These are phyloP conservation scores for Ecliptopera silaceata DNA, from an alignment of 2,888 invertebrate species.

Conservation along the genomic window DNA sequence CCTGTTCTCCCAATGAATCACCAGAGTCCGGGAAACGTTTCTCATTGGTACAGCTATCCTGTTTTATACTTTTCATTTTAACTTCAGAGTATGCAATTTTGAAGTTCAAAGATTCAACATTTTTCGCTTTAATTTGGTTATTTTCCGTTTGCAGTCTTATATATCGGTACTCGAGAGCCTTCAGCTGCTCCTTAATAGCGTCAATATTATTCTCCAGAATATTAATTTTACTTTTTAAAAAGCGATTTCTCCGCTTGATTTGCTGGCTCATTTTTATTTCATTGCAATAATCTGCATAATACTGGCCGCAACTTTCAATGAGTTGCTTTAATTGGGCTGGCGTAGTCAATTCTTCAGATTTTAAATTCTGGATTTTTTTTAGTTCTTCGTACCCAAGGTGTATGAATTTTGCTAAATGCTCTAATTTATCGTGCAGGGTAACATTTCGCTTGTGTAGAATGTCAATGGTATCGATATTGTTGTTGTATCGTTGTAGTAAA, in stretches of 20 bases:
- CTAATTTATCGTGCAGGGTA: slow-evolving; percentile 44
- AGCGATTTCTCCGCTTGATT: slow-evolving; percentile 56
- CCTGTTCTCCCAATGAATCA: slow-evolving; percentile 12
- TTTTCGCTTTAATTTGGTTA: slow-evolving; percentile 21
- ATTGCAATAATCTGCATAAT: slow-evolving; percentile 53
- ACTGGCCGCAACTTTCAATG: slow-evolving; percentile 55
- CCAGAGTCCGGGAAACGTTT: slow-evolving; percentile 7
- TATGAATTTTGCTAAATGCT: slow-evolving; percentile 49
- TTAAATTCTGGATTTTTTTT: slow-evolving; percentile 46
- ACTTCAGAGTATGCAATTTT: slow-evolving; percentile 16
- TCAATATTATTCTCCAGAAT: slow-evolving; percentile 53
- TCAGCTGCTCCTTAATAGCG: slow-evolving; percentile 45
- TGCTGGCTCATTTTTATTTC: slow-evolving; percentile 46
- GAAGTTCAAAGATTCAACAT: neutral
- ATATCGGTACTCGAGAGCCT: slow-evolving; percentile 42
- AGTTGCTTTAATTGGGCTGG: slow-evolving; percentile 54
- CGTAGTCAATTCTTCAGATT: slow-evolving; percentile 39
- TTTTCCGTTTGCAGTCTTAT: slow-evolving; percentile 41
- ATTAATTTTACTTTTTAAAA: slow-evolving; percentile 52
- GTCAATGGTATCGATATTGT: slow-evolving; percentile 39
- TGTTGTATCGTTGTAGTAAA: slow-evolving; percentile 43
- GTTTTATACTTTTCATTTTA: slow-evolving; percentile 15
- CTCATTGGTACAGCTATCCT: neutral
- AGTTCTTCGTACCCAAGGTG: slow-evolving; percentile 55
- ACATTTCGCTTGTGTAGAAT: slow-evolving; percentile 46